Evolutionary conservation across 2,113 vertebrate genomes (phyloP).

Genomic region (Loxodonta africana): DNA sequence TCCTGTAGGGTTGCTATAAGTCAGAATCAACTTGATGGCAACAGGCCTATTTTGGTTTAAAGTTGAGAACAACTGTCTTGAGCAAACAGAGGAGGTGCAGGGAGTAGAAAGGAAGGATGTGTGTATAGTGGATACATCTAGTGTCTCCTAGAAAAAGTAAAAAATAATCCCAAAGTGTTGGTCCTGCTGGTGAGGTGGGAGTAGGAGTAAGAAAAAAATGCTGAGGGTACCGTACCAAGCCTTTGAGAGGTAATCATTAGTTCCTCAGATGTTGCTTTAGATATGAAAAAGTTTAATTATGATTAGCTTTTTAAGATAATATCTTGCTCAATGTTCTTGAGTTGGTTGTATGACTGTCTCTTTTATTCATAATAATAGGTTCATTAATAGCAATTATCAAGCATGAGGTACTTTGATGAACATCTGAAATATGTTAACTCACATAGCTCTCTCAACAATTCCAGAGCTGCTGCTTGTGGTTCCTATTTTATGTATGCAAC

Average conservation of each 20-base stretch:
- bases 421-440: background rate
- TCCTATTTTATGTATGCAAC: background rate
- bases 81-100: background rate
- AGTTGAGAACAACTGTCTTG: background rate
- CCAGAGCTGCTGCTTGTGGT: background rate
- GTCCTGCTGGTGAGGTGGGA: background rate
- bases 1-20: no score
- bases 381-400: background rate
- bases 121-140: background rate
- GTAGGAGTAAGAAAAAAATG: background rate
- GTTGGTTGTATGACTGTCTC: background rate
- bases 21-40: no score
- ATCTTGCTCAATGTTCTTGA: constrained; percentile 15
- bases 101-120: background rate
- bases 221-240: no score
- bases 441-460: background rate
- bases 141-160: background rate
- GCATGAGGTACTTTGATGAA: background rate
- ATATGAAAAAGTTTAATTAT: background rate
- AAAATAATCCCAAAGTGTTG: background rate
- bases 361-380: background rate
- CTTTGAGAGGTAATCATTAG: background rate
- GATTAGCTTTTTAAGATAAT: constrained; percentile 23
- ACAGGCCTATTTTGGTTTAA: no score
- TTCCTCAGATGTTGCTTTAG: background rate